Conservation (phyloP, 2,113 vertebrate genomes). For the Pandion haliaetus region DNA sequence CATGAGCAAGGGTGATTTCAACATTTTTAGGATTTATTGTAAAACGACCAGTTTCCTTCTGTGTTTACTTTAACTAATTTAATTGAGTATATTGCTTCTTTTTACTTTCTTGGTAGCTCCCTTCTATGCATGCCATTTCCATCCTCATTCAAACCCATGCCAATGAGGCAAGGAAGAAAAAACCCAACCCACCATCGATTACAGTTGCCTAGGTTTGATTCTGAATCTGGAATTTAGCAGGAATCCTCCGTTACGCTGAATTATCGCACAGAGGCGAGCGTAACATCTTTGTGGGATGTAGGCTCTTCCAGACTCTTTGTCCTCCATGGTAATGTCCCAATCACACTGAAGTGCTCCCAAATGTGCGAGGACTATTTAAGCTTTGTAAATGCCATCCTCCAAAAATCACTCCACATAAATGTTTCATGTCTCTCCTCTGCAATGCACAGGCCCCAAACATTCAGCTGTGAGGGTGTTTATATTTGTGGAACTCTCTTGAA, state of each 20-base stretch:
- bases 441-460: slow-evolving; percentile 67
- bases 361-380: slow-evolving; percentile 65
- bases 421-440: slow-evolving; percentile 73
- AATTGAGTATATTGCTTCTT: neutral
- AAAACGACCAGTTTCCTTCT: neutral
- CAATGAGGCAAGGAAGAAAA: neutral
- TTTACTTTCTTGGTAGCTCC: neutral
- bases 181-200: neutral
- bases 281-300: slow-evolving; percentile 22
- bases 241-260: slow-evolving; percentile 25
- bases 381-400: slow-evolving; percentile 68
- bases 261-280: neutral
- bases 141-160: neutral
- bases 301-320: slow-evolving; percentile 62
- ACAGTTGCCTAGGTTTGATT: slow-evolving; percentile 8
- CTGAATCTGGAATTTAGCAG: slow-evolving; percentile 46
- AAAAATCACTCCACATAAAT: slow-evolving; percentile 73
- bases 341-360: slow-evolving; percentile 68
- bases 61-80: neutral
- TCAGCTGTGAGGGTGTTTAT: slow-evolving; percentile 82
- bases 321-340: slow-evolving; percentile 60
- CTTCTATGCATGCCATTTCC: neutral
- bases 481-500: slow-evolving; percentile 84
- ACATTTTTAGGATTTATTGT: neutral
- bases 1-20: neutral